Conservation (phyloP, 2,888 invertebrate species). For the Caenorhabditis afra region DNA sequence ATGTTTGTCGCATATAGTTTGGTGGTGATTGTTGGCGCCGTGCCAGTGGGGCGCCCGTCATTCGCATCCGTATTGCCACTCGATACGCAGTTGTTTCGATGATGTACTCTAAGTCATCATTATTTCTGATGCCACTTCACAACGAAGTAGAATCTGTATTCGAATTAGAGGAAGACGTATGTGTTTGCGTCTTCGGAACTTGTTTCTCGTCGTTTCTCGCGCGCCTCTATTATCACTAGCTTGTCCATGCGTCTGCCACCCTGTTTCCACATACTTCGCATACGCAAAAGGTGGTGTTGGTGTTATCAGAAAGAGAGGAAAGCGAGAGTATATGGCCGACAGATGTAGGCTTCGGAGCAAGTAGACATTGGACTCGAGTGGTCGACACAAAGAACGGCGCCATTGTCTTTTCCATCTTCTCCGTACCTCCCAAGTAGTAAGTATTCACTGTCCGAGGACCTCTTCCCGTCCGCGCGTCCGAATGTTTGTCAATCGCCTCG, state of each 20-base stretch:
- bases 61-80: not conserved
- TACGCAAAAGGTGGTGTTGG: not conserved
- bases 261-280: too few species aligned
- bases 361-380: not conserved
- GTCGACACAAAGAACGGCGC: slow-evolving; percentile 27
- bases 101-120: slow-evolving; percentile 10
- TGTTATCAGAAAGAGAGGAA: slow-evolving; percentile 17
- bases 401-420: slow-evolving; percentile 20
- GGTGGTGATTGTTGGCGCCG: slow-evolving; percentile 10
- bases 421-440: slow-evolving; percentile 38
- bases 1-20: slow-evolving; percentile 39
- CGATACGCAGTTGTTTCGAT: slow-evolving; percentile 28
- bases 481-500: slow-evolving; percentile 48
- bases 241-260: too few species aligned
- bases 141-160: slow-evolving; percentile 6
- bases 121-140: not conserved
- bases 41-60: slow-evolving; percentile 16
- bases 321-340: slow-evolving; percentile 14
- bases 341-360: not conserved
- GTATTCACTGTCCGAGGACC: slow-evolving; percentile 17
- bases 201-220: too few species aligned
- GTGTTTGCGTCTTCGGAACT: too few species aligned
- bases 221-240: too few species aligned
- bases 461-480: slow-evolving; percentile 12
- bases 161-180: slow-evolving; percentile 13